Conservation (phyloP, 2,888 invertebrate species). For the Alloscopus bannaensis region DNA sequence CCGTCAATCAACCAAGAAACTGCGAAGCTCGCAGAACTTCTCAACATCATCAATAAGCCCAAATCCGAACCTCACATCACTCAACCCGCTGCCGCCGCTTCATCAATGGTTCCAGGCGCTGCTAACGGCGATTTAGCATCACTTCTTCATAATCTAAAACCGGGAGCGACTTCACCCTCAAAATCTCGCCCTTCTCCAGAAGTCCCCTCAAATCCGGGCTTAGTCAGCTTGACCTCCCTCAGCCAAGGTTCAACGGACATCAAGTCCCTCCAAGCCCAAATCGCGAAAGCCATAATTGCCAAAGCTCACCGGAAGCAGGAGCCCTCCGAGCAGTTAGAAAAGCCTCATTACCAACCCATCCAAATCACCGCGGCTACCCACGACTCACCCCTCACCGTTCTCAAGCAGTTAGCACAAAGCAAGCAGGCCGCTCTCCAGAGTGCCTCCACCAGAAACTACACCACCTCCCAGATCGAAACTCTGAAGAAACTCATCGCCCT, state of each 20-base stretch:
- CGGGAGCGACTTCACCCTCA: background rate
- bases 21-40: constrained; percentile 41
- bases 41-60: constrained; percentile 33
- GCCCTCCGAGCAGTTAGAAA: background rate
- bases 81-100: constrained; percentile 6
- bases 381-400: constrained; percentile 32
- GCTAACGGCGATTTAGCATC: constrained; percentile 15
- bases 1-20: constrained; percentile 15
- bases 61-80: background rate
- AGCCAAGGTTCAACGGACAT: constrained; percentile 43
- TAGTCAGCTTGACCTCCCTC: constrained; percentile 33
- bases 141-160: constrained; percentile 16
- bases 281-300: constrained; percentile 66
- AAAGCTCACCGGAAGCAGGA: constrained; percentile 59
- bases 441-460: constrained; percentile 56
- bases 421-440: constrained; percentile 6
- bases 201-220: constrained; percentile 41
- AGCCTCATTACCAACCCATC: constrained; percentile 28
- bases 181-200: constrained; percentile 32
- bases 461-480: constrained; percentile 65
- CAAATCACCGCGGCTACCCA: constrained; percentile 14
- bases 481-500: constrained; percentile 68
- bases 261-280: constrained; percentile 62
- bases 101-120: constrained; percentile 15
- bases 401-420: constrained; percentile 42